These are phyloP conservation scores for Australoheros facetus DNA, from an alignment of 2,797 vertebrate species.

Conservation along the genomic window DNA sequence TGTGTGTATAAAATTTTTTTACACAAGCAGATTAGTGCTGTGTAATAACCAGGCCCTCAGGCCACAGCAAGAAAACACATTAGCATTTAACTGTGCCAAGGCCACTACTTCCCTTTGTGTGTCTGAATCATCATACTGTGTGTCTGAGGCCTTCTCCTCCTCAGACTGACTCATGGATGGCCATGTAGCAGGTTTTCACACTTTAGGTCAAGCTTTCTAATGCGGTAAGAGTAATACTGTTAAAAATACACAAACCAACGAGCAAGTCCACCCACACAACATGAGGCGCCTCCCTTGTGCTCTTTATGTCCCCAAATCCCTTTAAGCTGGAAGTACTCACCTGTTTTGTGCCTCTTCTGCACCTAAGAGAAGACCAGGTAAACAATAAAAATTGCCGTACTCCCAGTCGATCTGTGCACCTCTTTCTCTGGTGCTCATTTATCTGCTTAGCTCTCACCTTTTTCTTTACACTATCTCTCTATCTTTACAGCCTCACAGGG, in stretches of 20 bases:
- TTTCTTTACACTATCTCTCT: conserved; percentile 15
- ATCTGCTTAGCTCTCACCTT: conserved; percentile 24
- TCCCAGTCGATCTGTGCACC: conserved; percentile 15
- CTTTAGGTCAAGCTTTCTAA: neutral
- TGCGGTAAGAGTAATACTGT: neutral
- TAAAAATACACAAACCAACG: neutral
- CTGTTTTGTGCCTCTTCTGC: conserved; percentile 66
- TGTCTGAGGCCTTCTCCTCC: neutral
- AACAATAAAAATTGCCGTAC: conserved; percentile 15
- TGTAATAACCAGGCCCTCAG: neutral
- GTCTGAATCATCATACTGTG: neutral
- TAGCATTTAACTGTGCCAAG: neutral
- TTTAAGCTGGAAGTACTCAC: conserved; percentile 50
- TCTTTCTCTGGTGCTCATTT: conserved; percentile 29
- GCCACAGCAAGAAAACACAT: conserved; percentile 1
- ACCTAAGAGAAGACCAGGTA: conserved; percentile 65
- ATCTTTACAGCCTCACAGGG: conserved; percentile 48
- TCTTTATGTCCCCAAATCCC: accelerated
- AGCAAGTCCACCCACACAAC: neutral
- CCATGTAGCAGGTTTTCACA: neutral
- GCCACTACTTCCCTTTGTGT: neutral
- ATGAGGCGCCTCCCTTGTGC: neutral
- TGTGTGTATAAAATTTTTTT: neutral
- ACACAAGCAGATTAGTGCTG: neutral
- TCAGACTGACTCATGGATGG: neutral